A percentile compares a stretch with the other conserved stretches of the same genome.
phyloP scores from a whole-genome alignment of 1,140 invertebrate species.

The Orius insidiosus region DNA sequence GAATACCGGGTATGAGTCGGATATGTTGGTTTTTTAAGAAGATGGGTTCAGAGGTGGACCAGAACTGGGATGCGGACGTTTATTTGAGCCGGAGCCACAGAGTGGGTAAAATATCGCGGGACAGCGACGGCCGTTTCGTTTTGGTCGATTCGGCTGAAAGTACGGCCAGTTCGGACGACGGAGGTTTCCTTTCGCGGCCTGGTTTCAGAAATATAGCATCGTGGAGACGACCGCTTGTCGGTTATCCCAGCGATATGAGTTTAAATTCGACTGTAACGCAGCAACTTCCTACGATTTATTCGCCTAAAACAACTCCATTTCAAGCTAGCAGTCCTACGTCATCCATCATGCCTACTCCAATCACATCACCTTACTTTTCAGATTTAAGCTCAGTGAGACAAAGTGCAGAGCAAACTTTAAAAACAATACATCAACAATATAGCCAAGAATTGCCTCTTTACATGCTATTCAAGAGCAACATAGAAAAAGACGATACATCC shows the following conservation, averaged over 20 bases:
- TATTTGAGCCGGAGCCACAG: constrained; percentile 28
- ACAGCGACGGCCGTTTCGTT: constrained; percentile 55
- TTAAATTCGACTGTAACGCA: constrained; percentile 40
- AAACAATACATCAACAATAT: constrained; percentile 44
- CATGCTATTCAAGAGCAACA: constrained; percentile 55
- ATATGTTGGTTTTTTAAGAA: constrained; percentile 13
- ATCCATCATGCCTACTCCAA: constrained; percentile 28
- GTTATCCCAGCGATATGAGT: constrained; percentile 45
- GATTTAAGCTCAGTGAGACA: constrained; percentile 72
- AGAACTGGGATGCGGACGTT: constrained; percentile 25
- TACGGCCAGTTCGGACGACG: constrained; percentile 60
- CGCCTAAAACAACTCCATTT: constrained; percentile 34
- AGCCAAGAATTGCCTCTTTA: constrained; percentile 52
- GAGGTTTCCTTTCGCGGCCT: constrained; percentile 44
- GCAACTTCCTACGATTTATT: constrained; percentile 27
- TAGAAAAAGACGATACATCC: constrained; percentile 29
- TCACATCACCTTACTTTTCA: constrained; percentile 53
- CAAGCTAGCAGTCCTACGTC: constrained; percentile 48
- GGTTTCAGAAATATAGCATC: constrained; percentile 32
- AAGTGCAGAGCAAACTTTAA: constrained; percentile 49
- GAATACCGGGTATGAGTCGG: constrained; percentile 60
- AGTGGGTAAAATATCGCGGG: constrained; percentile 44
- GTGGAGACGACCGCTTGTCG: constrained; percentile 45
- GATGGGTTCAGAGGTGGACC: constrained; percentile 9
- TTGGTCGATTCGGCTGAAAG: constrained; percentile 46